Evolutionary conservation across 2,797 vertebrate species (phyloP), one percentile per base, ranked within the genome.

Genomic region (Gymnoscopelus braueri): DNA sequence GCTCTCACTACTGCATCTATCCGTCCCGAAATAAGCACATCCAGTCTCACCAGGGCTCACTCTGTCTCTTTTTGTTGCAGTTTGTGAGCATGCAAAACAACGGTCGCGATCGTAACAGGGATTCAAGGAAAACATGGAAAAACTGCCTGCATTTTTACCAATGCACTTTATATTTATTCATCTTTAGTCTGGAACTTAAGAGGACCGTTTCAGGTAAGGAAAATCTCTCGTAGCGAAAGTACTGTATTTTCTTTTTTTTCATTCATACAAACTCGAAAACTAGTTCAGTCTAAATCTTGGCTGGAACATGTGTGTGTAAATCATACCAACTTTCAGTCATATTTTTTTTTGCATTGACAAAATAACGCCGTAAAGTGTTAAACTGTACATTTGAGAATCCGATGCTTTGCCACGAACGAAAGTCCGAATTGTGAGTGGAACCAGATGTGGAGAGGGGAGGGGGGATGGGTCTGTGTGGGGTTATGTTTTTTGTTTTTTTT

Each of bases 81-180:
- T 71, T 65, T 60, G 84, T 75, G 87, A 93, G 80, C 89, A 94
- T 94, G 94, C 90, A 83, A 73, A 84, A 72, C 75, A 80, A 72
- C 82, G 81, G 81, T 60, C 84, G 70, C 58, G 84, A 82, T 78
- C 87, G 83, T 79, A 76, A 81, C 74, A 72, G 74, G 68, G 74
- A 69, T 19, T 60, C 82, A 14, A 74, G 77, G 66, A 66, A 70
- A 82, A 75, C 85, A 81, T 90, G 94, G 89, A 91, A 70, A 65
- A 86, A 67, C 26, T 67, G 85, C 65, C 80, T 76, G 71, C 77
- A 83, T 78, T 63, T 91, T 63, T 90, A 83, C 89, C 90, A 69
- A 92, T 93, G 93, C 93, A 94, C 93, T 94, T 94, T 95, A 91
- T 94, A 92, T 93, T 91, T 94, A 92, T 93, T 92, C 75, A 49